Evolutionary conservation across 2,113 vertebrate species (phyloP).

Genomic region (Arothron firmamentum): DNA sequence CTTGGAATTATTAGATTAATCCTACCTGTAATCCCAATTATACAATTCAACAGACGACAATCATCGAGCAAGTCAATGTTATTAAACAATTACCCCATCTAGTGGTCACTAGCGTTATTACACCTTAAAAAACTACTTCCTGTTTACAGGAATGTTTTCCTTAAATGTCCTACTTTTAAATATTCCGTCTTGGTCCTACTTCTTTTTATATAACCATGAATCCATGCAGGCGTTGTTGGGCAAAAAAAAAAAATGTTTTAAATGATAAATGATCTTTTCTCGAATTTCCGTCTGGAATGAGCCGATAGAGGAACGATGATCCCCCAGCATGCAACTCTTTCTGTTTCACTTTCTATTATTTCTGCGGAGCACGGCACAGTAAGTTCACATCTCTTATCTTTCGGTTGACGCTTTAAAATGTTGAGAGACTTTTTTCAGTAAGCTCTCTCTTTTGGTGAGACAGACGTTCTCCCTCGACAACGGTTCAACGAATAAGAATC

Average conservation of each 20-base stretch:
- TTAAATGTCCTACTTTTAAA: neutral
- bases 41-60: too few species aligned
- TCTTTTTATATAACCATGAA: neutral
- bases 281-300: neutral
- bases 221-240: neutral
- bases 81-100: neutral
- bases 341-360: slow-evolving; percentile 51
- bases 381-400: neutral
- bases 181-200: neutral
- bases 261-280: neutral
- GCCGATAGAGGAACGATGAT: neutral
- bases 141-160: neutral
- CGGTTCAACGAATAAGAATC: neutral
- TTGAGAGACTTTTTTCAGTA: too few species aligned
- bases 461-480: accelerated
- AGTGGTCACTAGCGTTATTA: neutral
- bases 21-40: too few species aligned
- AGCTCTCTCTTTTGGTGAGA: neutral
- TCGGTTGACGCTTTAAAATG: too few species aligned
- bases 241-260: too few species aligned
- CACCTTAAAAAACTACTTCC: neutral
- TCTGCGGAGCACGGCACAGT: slow-evolving; percentile 9
- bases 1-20: too few species aligned
- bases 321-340: slow-evolving; percentile 49
- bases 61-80: too few species aligned